Base-by-base conservation (phyloP, 2,888 invertebrate genomes). In the Pachydiplax longipennis region DNA sequence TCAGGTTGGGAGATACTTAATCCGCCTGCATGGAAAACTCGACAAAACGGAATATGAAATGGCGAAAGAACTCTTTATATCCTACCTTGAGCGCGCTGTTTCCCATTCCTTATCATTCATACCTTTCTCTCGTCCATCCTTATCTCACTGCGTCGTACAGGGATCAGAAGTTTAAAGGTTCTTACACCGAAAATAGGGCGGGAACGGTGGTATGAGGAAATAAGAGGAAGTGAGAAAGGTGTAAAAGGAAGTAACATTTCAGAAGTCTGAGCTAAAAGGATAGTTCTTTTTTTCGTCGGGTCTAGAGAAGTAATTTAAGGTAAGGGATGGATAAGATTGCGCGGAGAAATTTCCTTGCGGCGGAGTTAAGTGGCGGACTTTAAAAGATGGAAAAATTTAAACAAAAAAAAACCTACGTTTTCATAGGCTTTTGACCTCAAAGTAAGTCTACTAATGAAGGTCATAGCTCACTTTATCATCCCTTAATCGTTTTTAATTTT, bases 381-480 rank as follows among this genome's bases (percentile, higher is more conserved):
- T 81, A 81, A 40, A 81, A 5, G 22, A 2, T 18, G 40, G n/a
- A 37, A 44, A 81, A n/a, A 37, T 15, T 25, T 15, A 37, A 81
- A n/a, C 22, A 13, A 5, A 81, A 81, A 40, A 81, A n/a, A 44
- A 31, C n/a, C 10, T 53, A 53, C 53, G 31, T 73, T 31, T 31
- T 73, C 73, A 31, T 73, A 73, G 73, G 73, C 81, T 37, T 44
- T 81, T 83, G 83, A 83, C 83, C 83, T 35, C 83, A 31, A 81
- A 58, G 53, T 35, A 35, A 58, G 83, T 58, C 22, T 8, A 13
- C 25, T 58, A 58, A 83, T 58, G 83, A 58, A 58, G 58, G 83
- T 13, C 35, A 31, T 58, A 31, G 83, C 1, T 31, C 58, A 31
- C 53, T 58, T 58, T 53, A 31, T 83, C 35, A 35, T 10, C 31